Evolutionary conservation across 2,888 invertebrate genomes (phyloP).

Genomic region (Doris montereyensis): DNA sequence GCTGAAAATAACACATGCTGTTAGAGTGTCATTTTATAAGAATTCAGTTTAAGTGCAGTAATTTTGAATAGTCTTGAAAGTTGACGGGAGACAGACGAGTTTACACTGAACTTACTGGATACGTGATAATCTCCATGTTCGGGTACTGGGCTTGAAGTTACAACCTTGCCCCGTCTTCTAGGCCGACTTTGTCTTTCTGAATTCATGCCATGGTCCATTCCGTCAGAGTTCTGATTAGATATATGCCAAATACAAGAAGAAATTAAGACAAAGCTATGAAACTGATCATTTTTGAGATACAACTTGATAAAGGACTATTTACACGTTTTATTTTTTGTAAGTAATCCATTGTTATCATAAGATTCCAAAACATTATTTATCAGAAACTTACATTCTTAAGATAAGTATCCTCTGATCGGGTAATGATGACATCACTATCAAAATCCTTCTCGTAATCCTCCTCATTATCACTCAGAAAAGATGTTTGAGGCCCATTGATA

Average conservation of each 20-base stretch:
- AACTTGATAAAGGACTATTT: too few relatives aligned
- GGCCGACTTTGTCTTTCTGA: not conserved
- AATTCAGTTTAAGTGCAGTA: not conserved
- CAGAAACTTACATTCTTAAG: too few relatives aligned
- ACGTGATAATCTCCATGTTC: conserved; percentile 4
- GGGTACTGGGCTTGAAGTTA: conserved; percentile 21
- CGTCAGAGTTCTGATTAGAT: not conserved
- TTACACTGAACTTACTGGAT: conserved; percentile 11
- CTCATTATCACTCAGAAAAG: conserved; percentile 37
- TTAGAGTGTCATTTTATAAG: not conserved
- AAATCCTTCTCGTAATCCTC: conserved; percentile 11
- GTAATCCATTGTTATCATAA: too few relatives aligned
- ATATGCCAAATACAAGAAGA: not conserved
- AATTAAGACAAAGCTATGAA: not conserved
- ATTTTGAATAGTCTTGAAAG: too few relatives aligned
- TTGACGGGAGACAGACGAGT: too few relatives aligned
- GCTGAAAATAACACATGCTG: not conserved
- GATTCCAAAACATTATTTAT: too few relatives aligned
- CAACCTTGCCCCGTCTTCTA: not conserved
- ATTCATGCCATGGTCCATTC: not conserved
- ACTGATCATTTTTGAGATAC: not conserved
- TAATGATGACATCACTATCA: not conserved
- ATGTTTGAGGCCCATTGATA: conserved; percentile 13
- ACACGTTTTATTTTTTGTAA: too few relatives aligned
- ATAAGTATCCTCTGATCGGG: not conserved